A percentile compares a stretch with the other conserved stretches of the same genome.
These are phyloP conservation scores for Spilogale gracilis DNA, from an alignment of 2,113 vertebrate genomes.

Conservation along the genomic window DNA sequence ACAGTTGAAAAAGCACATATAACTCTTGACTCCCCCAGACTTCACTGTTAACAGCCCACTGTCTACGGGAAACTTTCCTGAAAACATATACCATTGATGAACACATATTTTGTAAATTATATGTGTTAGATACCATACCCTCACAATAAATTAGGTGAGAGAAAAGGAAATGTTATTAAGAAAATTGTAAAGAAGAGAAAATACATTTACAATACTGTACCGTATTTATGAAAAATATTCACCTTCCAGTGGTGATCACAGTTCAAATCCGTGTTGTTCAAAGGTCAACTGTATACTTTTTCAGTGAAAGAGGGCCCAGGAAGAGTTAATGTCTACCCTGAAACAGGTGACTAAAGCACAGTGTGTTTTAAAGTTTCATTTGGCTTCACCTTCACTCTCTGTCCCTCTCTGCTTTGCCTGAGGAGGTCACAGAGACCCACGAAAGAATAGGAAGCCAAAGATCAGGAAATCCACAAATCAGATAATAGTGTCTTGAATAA, in stretches of 20 bases:
- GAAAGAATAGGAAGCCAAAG: neutral
- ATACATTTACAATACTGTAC: neutral
- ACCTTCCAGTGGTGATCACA: neutral
- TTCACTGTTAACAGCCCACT: neutral
- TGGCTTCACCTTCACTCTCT: conserved; percentile 8
- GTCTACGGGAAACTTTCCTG: neutral
- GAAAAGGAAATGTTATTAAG: neutral
- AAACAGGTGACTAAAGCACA: neutral
- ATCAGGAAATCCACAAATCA: conserved; percentile 28
- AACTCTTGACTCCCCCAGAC: neutral
- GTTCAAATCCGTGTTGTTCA: neutral
- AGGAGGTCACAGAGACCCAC: neutral
- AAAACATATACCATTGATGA: neutral
- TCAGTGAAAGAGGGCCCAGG: neutral
- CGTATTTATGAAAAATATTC: neutral
- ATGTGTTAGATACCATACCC: neutral
- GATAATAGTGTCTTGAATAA: conserved; percentile 40
- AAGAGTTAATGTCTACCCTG: neutral
- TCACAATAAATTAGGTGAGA: neutral
- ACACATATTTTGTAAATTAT: neutral
- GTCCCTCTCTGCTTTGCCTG: neutral
- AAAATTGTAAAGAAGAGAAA: neutral
- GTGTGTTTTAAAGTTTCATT: neutral
- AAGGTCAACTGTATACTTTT: neutral
- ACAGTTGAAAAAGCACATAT: neutral